Evolutionary conservation across 2,888 invertebrate species (phyloP), one percentile per base, ranked within the genome.

Genomic region (Amphimallon solstitiale): DNA sequence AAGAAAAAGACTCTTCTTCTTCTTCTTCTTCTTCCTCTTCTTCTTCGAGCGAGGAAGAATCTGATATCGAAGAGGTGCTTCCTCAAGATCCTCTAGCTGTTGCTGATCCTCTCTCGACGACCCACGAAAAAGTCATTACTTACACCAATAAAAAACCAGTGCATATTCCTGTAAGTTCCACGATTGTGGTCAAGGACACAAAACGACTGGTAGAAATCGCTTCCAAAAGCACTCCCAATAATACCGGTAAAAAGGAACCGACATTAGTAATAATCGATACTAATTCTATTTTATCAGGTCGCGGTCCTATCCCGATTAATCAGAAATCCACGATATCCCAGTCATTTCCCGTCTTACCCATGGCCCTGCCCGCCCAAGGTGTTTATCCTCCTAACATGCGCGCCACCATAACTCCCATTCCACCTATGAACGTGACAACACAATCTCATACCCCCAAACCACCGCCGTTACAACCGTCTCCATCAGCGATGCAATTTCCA

Each of bases 261-360:
- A 91, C 91, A 5, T 83, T 92, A 71, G 92, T 92, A 34, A 91
- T 93, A 54, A 91, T 93, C 71, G 92, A 93, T 76, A 91, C 92
- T 9, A 91, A 92, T 82, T 88, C 92, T 12, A 88, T 88, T 75
- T 80, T 89, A 64, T 87, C 88, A 65, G 88, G 88, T 15, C 88
- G 89, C 72, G 87, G 87, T 10, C 85, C 86, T 14, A 79, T 88
- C 45, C 87, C 88, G 35, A 79, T 86, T 1, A 71, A 78, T 69
- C 82, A 79, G 67, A 81, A 80, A 63, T 80, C 82, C 73, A 15
- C 74, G 48, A 75, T 76, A 73, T 61, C 77, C 68, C 79, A 70
- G 12, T 76, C 82, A 56, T 77, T 80, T 1, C 81, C 84, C 2
- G 81, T 86, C 34, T 77, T 86, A 65, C 86, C 85, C 9, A 82